phyloP scores from a whole-genome alignment of 2,113 vertebrate species.

The Origma solitaria region DNA sequence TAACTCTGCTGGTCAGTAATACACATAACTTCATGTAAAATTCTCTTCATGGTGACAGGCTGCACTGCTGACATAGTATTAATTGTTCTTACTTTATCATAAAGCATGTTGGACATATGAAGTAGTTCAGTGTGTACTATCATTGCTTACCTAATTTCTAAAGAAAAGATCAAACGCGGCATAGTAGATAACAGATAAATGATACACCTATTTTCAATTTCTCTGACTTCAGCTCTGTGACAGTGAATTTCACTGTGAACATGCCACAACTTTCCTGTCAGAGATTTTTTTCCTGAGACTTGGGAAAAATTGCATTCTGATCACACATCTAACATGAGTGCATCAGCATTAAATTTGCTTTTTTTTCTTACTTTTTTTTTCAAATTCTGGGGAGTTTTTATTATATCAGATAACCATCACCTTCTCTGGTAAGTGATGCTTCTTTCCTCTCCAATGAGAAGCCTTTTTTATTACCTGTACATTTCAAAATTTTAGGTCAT shows the following conservation, averaged over 20 bases:
- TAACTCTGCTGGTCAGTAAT: not conserved
- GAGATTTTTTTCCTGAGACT: not conserved
- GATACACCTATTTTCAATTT: not conserved
- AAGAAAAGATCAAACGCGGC: not conserved
- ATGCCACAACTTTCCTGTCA: not conserved
- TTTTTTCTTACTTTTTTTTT: not conserved
- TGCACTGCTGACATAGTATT: not conserved
- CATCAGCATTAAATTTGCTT: not conserved
- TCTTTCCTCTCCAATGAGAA: not conserved
- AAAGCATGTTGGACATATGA: not conserved
- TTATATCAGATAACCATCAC: not conserved
- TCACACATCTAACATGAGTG: not conserved
- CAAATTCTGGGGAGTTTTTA: not conserved
- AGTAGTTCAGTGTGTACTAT: not conserved
- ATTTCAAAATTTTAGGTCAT: not conserved
- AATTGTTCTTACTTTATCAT: not conserved
- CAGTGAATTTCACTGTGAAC: not conserved
- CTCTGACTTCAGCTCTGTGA: not conserved
- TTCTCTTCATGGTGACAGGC: not conserved
- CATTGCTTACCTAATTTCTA: not conserved
- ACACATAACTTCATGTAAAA: not conserved
- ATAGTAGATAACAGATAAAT: not conserved
- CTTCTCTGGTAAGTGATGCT: not conserved
- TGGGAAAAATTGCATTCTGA: not conserved
- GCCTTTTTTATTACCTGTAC: not conserved